Evolutionary conservation across 2,113 vertebrate species (phyloP).

Genomic region (Pitta sordida): DNA sequence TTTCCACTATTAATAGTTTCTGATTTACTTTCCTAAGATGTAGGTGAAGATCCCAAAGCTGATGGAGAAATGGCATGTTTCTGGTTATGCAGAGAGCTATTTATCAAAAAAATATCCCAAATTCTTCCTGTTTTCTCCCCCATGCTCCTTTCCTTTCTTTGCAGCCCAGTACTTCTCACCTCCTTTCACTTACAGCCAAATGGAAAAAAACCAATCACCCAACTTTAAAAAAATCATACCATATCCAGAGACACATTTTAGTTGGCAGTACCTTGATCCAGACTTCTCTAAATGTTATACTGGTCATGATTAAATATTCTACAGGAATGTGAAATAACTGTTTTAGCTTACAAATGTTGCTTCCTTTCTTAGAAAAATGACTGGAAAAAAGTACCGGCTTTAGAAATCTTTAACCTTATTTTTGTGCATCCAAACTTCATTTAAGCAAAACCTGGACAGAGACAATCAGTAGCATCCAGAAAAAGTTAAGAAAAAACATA

Average conservation of each 20-base stretch:
- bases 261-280: background rate
- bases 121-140: background rate
- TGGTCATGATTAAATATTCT: conserved; percentile 8
- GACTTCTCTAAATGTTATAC: background rate
- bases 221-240: background rate
- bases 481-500: background rate
- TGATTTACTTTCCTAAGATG: background rate
- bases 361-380: conserved; percentile 1
- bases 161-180: background rate
- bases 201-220: background rate
- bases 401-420: background rate
- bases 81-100: background rate
- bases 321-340: background rate
- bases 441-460: background rate
- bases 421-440: background rate
- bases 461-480: background rate
- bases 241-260: background rate
- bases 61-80: background rate
- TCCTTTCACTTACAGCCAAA: background rate
- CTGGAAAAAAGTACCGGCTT: background rate
- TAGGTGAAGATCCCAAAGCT: background rate
- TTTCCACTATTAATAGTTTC: background rate
- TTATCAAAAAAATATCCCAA: background rate
- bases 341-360: background rate
- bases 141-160: background rate